phyloP scores from a whole-genome alignment of 2,113 vertebrate genomes.

The Empidonax alnorum region DNA sequence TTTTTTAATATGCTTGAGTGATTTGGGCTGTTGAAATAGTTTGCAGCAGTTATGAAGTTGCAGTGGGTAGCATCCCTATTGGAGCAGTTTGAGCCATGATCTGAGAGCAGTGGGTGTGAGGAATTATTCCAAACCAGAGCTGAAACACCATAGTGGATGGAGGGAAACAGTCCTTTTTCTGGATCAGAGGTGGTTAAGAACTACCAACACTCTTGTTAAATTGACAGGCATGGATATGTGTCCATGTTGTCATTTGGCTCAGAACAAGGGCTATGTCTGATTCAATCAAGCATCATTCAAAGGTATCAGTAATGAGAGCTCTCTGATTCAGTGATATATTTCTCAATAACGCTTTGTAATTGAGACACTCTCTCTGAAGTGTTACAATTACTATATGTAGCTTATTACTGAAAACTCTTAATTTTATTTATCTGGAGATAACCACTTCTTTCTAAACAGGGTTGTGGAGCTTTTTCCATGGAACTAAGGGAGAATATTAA shows the following conservation, averaged over 20 bases:
- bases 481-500: neutral
- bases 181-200: neutral
- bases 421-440: constrained; percentile 8
- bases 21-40: neutral
- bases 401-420: neutral
- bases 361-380: neutral
- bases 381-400: neutral
- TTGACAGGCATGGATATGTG: neutral
- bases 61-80: neutral
- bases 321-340: neutral
- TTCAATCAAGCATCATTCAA: neutral
- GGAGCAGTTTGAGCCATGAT: neutral
- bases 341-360: neutral
- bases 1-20: neutral
- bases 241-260: neutral
- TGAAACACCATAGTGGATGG: neutral
- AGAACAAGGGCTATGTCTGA: neutral
- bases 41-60: neutral
- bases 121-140: neutral
- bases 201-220: neutral
- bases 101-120: neutral
- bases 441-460: neutral
- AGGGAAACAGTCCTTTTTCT: neutral
- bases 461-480: neutral
- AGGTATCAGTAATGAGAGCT: neutral